Evolutionary conservation across 1,140 invertebrate genomes (phyloP), one percentile per base, ranked within the genome.

Genomic region (Wasmannia auropunctata): DNA sequence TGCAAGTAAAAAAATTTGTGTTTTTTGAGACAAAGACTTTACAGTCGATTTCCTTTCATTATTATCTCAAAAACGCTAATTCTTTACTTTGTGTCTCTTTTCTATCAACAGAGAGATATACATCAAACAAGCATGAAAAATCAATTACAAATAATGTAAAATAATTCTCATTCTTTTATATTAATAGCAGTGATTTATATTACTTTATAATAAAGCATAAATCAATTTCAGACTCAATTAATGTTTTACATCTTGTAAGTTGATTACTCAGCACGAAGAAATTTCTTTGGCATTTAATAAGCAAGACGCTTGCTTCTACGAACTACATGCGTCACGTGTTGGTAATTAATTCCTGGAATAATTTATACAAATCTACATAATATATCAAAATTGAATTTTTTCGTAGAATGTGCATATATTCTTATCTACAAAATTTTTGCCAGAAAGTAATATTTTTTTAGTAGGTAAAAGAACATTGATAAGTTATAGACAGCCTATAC

Each of bases 231-330:
- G 31, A 7, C 40, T 60, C 5, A n/a, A 70, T 70, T 19, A 74
- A 37, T 37, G 16, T 60, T 11, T 51, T 22, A 8, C 10, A 56
- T 37, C 31, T 37, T 40, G 5, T 11, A 22, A 60, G 5, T 60
- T 56, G 34, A 75, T 75, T 76, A 76, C 37, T 76, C 72, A 60
- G 54, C 16, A 5, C 34, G 25, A 19, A 76, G n/a, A 76, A 60
- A 60, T 76, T 60, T 60, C 72, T 43, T 60, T 10, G 72, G 16
- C 22, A 58, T 76, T 76, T 60, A 75, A 75, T 58, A 76, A 75
- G 54, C 10, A 56, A 34, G 19, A 31, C 7, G 6, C 22, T 19
- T 2, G 22, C 8, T 56, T 75, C 31, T n/a, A n/a, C 22, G 49
- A 40, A 76, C 14, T 10, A 25, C 16, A 3, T 25, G 34, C 19